These are phyloP conservation scores for Clanis bilineata DNA, from an alignment of 2,888 invertebrate genomes.

Conservation along the genomic window DNA sequence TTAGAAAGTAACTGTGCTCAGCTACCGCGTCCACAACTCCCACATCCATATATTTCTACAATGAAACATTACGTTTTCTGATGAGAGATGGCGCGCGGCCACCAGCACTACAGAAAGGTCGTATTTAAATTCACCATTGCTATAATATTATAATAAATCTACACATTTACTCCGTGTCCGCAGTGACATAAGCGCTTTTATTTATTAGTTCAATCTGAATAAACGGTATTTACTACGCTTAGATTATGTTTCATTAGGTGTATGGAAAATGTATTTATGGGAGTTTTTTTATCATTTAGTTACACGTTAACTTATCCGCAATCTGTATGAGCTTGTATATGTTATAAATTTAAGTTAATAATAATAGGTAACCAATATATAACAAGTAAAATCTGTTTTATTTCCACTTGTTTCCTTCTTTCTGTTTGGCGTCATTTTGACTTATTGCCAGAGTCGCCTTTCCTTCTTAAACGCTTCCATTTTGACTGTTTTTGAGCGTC, in stretches of 20 bases:
- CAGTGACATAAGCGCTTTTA: slow-evolving; percentile 16
- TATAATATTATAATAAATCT: slow-evolving; percentile 17
- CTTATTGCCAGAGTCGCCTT: too few relatives aligned
- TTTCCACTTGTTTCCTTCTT: too few relatives aligned
- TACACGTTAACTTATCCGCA: too few relatives aligned
- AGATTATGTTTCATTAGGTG: not conserved
- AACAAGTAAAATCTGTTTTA: too few relatives aligned
- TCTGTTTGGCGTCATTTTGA: too few relatives aligned
- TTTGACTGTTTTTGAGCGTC: too few relatives aligned
- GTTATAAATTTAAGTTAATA: too few relatives aligned
- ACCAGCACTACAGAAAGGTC: slow-evolving; percentile 39
- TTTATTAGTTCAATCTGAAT: slow-evolving; percentile 16
- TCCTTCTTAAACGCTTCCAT: too few relatives aligned
- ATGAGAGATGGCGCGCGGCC: slow-evolving; percentile 56
- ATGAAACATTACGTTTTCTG: slow-evolving; percentile 55
- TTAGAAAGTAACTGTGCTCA: not conserved
- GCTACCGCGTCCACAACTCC: slow-evolving; percentile 42
- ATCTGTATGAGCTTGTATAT: too few relatives aligned
- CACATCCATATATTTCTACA: slow-evolving; percentile 31
- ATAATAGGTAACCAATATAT: too few relatives aligned
- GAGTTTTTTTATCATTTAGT: too few relatives aligned
- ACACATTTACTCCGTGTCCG: not conserved
- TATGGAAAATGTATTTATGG: not conserved
- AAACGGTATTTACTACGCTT: slow-evolving; percentile 7
- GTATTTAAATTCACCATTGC: slow-evolving; percentile 24